Base-by-base conservation (phyloP, 2,888 invertebrate genomes). In the Omphaloscelis lunosa region DNA sequence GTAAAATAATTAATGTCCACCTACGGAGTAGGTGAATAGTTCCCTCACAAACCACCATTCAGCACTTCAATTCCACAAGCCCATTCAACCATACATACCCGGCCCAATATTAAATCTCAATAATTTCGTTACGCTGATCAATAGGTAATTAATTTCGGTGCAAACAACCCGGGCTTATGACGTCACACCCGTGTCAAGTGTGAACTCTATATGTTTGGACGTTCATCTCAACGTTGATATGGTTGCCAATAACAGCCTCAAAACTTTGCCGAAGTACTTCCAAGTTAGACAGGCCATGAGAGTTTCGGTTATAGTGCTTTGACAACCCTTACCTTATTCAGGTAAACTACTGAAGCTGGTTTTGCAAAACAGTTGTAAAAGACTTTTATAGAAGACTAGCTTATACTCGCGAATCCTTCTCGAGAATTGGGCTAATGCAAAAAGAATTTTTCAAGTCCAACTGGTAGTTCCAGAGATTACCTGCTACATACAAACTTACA, bases 161-260 rank as follows among this genome's bases (percentile, higher is more conserved):
- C 84, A 84, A 85, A 77, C 84, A 72, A 79, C 75, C 80, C 75
- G 11, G 65, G 78, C 80, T 75, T 79, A 81, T 79, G 75, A 67
- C 84, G 89, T 89, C 91, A 83, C 80, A 91, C 92, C 92, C 91
- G 70, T 85, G 81, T 91, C 91, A 91, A 79, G 84, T 78, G 83
- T 87, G 86, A 90, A 85, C 83, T 83, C 84, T 73, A 83, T 85
- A 71, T 80, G 84, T 77, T 84, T 84, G 85, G 90, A 90, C 88
- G 84, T 85, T 85, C 80, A 90, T 86, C 78, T 70, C 79, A 69
- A 69, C 78, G 53, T 53, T 79, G 74, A 86, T 72, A 82, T 63
- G 84, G 85, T 79, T 89, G 88, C 84, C 86, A 86, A 88, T 84
- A 87, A 83, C 85, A 87, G 67, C 48, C 68, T 65, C 65, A 63